These are phyloP conservation scores for Sicus ferrugineus DNA, from an alignment of 2,888 invertebrate species.

Conservation along the genomic window DNA sequence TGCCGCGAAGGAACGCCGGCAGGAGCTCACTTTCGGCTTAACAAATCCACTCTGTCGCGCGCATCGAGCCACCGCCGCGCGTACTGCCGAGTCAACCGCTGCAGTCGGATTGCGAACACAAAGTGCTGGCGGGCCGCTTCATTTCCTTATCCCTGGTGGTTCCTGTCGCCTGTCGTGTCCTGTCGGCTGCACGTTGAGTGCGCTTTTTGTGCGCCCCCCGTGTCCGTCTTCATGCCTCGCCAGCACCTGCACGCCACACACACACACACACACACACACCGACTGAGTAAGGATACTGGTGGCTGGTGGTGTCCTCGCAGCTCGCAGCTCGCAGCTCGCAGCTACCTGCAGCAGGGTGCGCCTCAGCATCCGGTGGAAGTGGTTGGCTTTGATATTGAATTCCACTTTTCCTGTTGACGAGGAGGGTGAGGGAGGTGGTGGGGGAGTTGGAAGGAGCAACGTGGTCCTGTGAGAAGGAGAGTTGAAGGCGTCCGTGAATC, in stretches of 20 bases:
- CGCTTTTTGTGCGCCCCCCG: background rate
- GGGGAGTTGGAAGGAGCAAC: too few relatives aligned
- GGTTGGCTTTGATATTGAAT: conserved; percentile 6
- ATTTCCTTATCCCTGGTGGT: background rate
- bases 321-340: background rate
- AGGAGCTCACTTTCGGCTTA: too few relatives aligned
- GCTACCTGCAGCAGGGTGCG: background rate
- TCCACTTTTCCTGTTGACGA: background rate
- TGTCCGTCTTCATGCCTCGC: background rate
- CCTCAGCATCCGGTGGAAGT: conserved; percentile 2
- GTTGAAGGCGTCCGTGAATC: too few relatives aligned
- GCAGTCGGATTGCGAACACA: background rate
- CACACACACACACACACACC: too few relatives aligned
- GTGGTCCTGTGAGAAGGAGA: too few relatives aligned
- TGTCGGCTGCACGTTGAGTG: background rate
- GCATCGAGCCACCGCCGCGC: background rate
- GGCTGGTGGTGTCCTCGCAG: background rate
- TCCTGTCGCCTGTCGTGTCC: background rate
- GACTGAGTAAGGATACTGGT: too few relatives aligned
- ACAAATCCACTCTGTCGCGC: too few relatives aligned
- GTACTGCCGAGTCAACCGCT: background rate
- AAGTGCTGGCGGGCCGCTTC: background rate
- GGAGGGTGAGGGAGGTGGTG: too few relatives aligned
- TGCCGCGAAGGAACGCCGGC: too few relatives aligned
- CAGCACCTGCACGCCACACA: background rate